Evolutionary conservation across 2,797 vertebrate genomes (phyloP), one percentile per base, ranked within the genome.

Genomic region (Propithecus perrieri): DNA sequence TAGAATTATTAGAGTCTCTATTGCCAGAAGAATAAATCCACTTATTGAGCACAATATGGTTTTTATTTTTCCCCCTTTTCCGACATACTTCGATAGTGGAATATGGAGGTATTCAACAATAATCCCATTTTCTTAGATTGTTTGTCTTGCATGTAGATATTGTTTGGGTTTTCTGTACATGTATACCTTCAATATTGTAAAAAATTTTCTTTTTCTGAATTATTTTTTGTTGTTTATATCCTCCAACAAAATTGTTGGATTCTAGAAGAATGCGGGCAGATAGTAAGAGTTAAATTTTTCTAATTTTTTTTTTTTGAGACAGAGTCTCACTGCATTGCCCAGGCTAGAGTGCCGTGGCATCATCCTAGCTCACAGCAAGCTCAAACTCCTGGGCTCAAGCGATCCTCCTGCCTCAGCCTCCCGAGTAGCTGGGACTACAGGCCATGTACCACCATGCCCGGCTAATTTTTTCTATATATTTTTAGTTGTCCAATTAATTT

Each of bases 181-280:
- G 46, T 14, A 3, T 76, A 65, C 12, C 26, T 72, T 72, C 15
- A 38, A 33, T 22, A 53, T 46, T 71, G 14, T 30, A n/a, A 67
- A 71, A 26, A 46, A 55, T 48, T n/a, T 85, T 87, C 35, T 75
- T 71, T 30, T 79, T 2, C n/a, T 95, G 4, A 50, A 35, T 81
- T 96, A 72, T n/a, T 80, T 85, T 85, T 48, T 83, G 14, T 20
- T 65, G 33, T 94, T 96, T 71, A 76, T 78, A 43, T 80, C 18
- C 13, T 92, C 15, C 4, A 88, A 15, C n/a, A 84, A 89, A 48
- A 63, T 74, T 50, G 18, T 46, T 71, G 17, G 2, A 71, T 55
- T 63, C 57, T 95, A 65, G 53, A 90, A 80, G 57, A 90, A 69
- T 53, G 8, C 7, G 17, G 10, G 9, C 28, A 28, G 20, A 72